These are phyloP conservation scores for Anthoscopus minutus DNA, from an alignment of 2,113 vertebrate genomes.

Conservation along the genomic window DNA sequence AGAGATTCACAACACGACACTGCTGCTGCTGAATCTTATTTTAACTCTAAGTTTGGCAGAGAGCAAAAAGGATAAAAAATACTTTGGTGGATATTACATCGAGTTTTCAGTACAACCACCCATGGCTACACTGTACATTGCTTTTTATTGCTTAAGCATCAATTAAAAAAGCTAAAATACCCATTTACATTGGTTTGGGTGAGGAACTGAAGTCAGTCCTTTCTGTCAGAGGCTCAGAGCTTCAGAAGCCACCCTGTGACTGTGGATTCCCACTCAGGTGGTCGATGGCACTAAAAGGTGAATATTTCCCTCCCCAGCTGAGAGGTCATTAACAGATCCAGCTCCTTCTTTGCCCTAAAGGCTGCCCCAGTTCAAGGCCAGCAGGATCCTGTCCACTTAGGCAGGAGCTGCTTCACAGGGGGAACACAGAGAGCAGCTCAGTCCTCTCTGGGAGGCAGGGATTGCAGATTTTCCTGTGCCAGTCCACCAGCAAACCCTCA, in stretches of 20 bases:
- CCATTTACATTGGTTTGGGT: not conserved
- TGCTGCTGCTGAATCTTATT: not conserved
- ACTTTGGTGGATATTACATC: not conserved
- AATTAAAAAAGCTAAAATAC: not conserved
- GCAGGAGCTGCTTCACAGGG: not conserved
- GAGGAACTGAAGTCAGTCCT: not conserved
- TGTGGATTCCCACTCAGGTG: not conserved
- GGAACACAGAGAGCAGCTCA: not conserved
- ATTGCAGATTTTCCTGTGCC: not conserved
- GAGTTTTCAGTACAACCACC: not conserved
- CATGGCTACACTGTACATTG: accelerated
- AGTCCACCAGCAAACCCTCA: not conserved
- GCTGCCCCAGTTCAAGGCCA: not conserved
- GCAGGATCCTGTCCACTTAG: conserved; percentile 1
- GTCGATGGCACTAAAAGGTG: not conserved
- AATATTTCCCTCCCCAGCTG: not conserved
- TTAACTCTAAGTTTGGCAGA: not conserved
- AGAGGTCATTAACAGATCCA: not conserved
- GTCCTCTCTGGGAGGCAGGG: not conserved
- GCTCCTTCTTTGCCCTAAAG: conserved; percentile 4
- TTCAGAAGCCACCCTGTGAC: not conserved
- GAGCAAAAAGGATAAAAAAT: not conserved
- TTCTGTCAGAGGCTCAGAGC: not conserved
- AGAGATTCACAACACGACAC: not conserved
- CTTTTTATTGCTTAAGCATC: not conserved